Evolutionary conservation across 2,113 vertebrate genomes (phyloP), one percentile per base, ranked within the genome.

Genomic region (Abramis brama): DNA sequence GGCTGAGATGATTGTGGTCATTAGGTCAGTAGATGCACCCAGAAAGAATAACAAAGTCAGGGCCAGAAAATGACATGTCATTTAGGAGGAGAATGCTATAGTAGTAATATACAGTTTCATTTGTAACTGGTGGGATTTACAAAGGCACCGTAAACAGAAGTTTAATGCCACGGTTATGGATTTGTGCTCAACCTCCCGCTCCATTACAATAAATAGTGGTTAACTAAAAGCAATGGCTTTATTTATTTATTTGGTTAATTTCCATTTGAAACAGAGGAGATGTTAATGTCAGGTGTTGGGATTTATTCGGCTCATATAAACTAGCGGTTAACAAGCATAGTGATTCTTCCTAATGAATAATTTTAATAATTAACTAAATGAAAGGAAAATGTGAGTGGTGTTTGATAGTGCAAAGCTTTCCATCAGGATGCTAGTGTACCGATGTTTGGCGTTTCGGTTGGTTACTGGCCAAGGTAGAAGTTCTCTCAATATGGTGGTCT

Each of bases 71-170:
- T 52, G 74, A 50, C 33, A 17, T 79, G 79, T 85, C 71, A 78
- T 60, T 74, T 68, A 68, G 59, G 55, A 36, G 52, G 21, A 47
- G 30, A 64, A 36, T 60, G 74, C 33, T 60, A 55, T 88, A 85
- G 74, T 66, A 64, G 25, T 82, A 87, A 85, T 85, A 79, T 73
- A n/a, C 73, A 43, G 50, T 85, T 83, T 27, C 64, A 87, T 83
- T 77, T 82, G 62, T 76, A 27, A 77, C 66, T 82, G 60, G 43
- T 82, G 47, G 59, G 15, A 73, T 50, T 50, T 52, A 62, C 27
- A 80, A 60, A 45, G 27, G 25, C 43, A 25, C 39, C 9, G 62
- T 84, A 79, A 80, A 84, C 23, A 39, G 33, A 13, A 52, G 60
- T 74, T 47, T 75, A 86, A 86, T 74, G 70, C 21, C n/a, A 21